These are phyloP conservation scores for Megalonaias nervosa DNA, from an alignment of 1,140 invertebrate species.

Conservation along the genomic window DNA sequence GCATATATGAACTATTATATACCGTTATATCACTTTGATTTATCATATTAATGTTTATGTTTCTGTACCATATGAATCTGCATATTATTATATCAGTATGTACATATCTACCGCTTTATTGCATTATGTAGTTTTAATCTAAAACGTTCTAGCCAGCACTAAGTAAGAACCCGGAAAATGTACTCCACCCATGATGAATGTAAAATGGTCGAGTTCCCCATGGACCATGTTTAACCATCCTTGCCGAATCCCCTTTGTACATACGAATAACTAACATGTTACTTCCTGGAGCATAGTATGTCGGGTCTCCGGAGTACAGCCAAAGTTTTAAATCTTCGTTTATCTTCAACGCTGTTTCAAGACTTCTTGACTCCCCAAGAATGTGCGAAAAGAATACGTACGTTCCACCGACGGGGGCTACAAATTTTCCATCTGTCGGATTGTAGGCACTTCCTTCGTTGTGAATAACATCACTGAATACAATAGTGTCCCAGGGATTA, in stretches of 20 bases:
- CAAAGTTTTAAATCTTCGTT: not conserved
- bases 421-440: not conserved
- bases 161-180: conserved; percentile 8
- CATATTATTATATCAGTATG: no score
- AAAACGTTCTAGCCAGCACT: no score
- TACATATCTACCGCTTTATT: no score
- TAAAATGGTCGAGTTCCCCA: conserved; percentile 5
- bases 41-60: no score
- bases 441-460: conserved; percentile 3
- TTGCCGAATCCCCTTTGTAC: not conserved
- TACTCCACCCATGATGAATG: conserved; percentile 1
- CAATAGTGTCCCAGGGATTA: not conserved
- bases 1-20: no score
- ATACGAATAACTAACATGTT: conserved; percentile 7
- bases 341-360: conserved; percentile 6
- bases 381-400: conserved; percentile 12
- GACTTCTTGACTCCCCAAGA: not conserved
- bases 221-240: conserved; percentile 18
- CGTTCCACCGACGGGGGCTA: not conserved
- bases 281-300: not conserved
- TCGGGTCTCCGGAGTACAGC: not conserved
- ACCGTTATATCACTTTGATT: no score
- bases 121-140: no score
- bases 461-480: not conserved
- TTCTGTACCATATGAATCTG: no score